Evolutionary conservation across 2,113 vertebrate species (phyloP).

Genomic region (Lophius piscatorius): DNA sequence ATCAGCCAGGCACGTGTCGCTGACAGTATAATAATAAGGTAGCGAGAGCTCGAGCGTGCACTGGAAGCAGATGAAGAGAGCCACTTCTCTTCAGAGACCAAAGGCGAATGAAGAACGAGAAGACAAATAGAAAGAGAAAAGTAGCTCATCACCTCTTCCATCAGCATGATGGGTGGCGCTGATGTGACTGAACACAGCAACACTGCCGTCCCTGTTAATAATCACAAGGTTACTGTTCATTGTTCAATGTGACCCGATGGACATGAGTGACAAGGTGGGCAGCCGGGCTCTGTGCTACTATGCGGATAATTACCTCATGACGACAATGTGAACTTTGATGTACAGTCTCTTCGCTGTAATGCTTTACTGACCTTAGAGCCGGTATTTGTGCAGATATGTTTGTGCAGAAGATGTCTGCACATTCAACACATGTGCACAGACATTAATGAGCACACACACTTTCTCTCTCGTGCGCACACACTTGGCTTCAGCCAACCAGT

Average conservation of each 20-base stretch:
- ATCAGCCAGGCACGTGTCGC: constrained; percentile 74
- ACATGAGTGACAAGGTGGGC: constrained; percentile 74
- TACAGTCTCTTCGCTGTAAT: constrained; percentile 52
- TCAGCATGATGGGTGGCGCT: constrained; percentile 48
- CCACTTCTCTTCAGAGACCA: constrained; percentile 51
- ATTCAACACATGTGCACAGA: constrained; percentile 13
- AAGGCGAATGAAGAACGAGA: constrained; percentile 26
- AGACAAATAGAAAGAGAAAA: constrained; percentile 55
- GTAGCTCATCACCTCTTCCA: constrained; percentile 67
- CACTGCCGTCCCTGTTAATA: constrained; percentile 59
- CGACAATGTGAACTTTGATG: constrained; percentile 79
- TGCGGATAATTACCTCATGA: constrained; percentile 76
- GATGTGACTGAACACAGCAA: constrained; percentile 47
- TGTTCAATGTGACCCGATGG: constrained; percentile 66
- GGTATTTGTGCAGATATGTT: constrained; percentile 55
- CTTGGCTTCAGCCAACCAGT: constrained; percentile 58
- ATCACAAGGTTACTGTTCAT: constrained; percentile 73
- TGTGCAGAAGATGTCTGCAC: constrained; percentile 49
- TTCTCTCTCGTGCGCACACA: constrained; percentile 16
- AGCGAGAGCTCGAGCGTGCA: constrained; percentile 65
- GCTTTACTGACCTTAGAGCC: constrained; percentile 72
- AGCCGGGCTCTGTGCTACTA: constrained; percentile 51
- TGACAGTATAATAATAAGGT: constrained; percentile 81
- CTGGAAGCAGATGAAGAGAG: constrained; percentile 76
- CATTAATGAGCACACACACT: constrained; percentile 16